phyloP scores from a whole-genome alignment of 2,888 invertebrate genomes.

The Drosophila testacea region DNA sequence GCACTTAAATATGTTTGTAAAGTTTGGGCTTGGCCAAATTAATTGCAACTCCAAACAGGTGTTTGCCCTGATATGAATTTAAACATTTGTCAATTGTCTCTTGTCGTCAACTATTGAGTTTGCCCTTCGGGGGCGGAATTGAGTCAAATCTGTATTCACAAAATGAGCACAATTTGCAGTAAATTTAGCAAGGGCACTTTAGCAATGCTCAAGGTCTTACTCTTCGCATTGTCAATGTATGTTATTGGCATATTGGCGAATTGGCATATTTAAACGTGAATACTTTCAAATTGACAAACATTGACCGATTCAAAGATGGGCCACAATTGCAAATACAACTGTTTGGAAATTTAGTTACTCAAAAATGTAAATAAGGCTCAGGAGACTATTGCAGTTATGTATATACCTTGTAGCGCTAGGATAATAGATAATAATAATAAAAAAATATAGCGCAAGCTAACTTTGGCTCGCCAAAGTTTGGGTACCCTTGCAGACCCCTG shows the following conservation, averaged over 20 bases:
- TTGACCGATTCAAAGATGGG: slow-evolving; percentile 13
- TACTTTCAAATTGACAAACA: slow-evolving; percentile 30
- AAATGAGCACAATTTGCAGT: slow-evolving; percentile 71
- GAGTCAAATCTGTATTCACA: slow-evolving; percentile 50
- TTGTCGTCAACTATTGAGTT: slow-evolving; percentile 6
- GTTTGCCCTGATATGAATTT: slow-evolving; percentile 16
- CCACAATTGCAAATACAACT: background rate
- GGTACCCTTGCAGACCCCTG: too few species aligned
- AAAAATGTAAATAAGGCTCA: background rate
- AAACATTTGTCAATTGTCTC: background rate
- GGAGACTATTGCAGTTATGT: too few species aligned
- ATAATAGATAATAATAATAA: too few species aligned
- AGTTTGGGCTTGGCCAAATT: slow-evolving; percentile 61
- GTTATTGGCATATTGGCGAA: slow-evolving; percentile 49
- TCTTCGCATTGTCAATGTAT: slow-evolving; percentile 51
- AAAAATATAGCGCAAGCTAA: too few species aligned
- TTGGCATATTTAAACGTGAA: slow-evolving; percentile 20
- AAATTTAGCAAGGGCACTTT: slow-evolving; percentile 69
- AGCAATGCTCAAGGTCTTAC: slow-evolving; percentile 44
- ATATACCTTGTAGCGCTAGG: too few species aligned
- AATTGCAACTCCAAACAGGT: slow-evolving; percentile 64
- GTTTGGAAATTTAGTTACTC: background rate
- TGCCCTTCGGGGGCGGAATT: slow-evolving; percentile 49
- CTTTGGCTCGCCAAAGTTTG: too few species aligned
- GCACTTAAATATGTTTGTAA: background rate